Percentiles rank a stretch among this genome's conserved stretches.
Evolutionary conservation across 2,888 invertebrate genomes (phyloP).

Genomic region (Melipona beecheii): DNA sequence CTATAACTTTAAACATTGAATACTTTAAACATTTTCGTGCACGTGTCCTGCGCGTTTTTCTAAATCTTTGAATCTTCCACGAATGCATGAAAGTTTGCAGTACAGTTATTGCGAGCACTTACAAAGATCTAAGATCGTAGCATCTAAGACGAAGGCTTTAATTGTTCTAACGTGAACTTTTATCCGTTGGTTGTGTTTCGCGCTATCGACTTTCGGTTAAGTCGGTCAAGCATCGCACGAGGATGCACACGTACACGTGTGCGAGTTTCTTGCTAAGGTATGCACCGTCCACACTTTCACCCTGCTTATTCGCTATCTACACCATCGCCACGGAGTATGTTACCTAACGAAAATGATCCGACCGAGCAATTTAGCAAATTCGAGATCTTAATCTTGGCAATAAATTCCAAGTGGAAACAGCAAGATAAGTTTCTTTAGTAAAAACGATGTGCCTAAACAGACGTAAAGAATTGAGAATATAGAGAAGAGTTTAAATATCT

Average conservation of each 20-base stretch:
- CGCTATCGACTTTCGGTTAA: conserved; percentile 65
- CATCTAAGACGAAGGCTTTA: conserved; percentile 15
- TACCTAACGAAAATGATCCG: not conserved
- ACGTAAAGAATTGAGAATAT: no score
- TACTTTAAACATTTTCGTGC: no score
- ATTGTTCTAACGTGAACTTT: conserved; percentile 39
- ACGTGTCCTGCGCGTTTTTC: no score
- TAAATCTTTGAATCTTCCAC: no score
- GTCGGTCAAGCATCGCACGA: conserved; percentile 64
- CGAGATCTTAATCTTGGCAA: no score
- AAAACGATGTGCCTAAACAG: not conserved
- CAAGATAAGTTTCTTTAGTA: not conserved
- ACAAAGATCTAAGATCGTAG: not conserved
- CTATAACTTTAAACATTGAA: no score
- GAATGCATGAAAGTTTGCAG: no score
- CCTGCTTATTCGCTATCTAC: conserved; percentile 24
- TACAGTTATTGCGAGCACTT: no score
- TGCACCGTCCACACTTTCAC: conserved; percentile 60
- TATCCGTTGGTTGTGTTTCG: conserved; percentile 21
- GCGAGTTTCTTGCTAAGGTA: conserved; percentile 13
- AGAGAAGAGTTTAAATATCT: not conserved
- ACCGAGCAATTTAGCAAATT: not conserved
- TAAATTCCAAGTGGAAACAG: not conserved
- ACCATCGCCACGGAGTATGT: no score
- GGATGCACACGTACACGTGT: conserved; percentile 38